phyloP scores from a whole-genome alignment of 2,888 invertebrate genomes.

The Neuroscelio doddi region DNA sequence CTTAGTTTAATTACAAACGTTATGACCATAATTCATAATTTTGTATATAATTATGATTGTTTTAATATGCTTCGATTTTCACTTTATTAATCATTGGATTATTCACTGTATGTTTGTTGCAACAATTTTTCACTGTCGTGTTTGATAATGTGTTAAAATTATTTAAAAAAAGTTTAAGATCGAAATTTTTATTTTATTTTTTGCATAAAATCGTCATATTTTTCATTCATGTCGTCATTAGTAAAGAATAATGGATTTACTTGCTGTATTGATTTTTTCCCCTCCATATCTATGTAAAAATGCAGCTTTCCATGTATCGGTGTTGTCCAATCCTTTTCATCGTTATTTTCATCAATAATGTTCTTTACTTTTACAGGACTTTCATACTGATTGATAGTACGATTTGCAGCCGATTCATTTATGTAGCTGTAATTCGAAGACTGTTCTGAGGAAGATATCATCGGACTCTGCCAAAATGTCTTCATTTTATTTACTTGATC shows the following conservation, averaged over 20 bases:
- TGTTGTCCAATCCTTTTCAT: constrained; percentile 63
- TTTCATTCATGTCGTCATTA: constrained; percentile 37
- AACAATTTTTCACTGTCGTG: too few relatives aligned
- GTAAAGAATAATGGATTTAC: constrained; percentile 58
- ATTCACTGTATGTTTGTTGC: too few relatives aligned
- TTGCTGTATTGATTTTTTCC: constrained; percentile 53
- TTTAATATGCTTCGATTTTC: too few relatives aligned
- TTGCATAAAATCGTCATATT: too few relatives aligned
- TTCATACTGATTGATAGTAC: constrained; percentile 60
- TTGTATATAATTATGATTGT: too few relatives aligned
- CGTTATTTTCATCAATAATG: constrained; percentile 59
- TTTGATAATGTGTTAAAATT: too few relatives aligned
- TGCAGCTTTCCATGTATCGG: constrained; percentile 58
- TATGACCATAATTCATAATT: too few relatives aligned
- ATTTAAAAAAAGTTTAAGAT: too few relatives aligned
- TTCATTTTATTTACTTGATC: constrained; percentile 67
- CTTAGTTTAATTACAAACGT: too few relatives aligned
- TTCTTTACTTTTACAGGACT: constrained; percentile 65
- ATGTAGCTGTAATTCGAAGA: constrained; percentile 55
- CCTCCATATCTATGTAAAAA: constrained; percentile 69
- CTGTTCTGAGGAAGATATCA: constrained; percentile 51
- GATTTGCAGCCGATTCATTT: constrained; percentile 56
- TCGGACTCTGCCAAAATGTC: constrained; percentile 62
- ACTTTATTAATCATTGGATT: too few relatives aligned
- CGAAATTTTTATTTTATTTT: too few relatives aligned